Percentiles rank a stretch among this genome's conserved stretches.
Evolutionary conservation across 2,888 invertebrate genomes (phyloP).

Genomic region (Leucoma salicis): DNA sequence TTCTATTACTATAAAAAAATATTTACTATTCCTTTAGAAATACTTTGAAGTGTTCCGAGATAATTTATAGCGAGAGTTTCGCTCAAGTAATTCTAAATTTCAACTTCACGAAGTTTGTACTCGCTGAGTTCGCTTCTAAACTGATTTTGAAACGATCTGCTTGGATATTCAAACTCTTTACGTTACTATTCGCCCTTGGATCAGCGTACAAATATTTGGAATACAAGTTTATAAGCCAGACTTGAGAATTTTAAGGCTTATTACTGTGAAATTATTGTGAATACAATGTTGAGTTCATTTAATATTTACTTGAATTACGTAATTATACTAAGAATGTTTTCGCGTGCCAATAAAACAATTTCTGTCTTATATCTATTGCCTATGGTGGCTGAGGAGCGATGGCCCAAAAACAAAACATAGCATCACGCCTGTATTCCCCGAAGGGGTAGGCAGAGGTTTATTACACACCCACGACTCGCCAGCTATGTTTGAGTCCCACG

Average conservation of each 20-base stretch:
- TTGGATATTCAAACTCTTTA: constrained; percentile 32
- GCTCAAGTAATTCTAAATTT: constrained; percentile 59
- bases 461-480: no score
- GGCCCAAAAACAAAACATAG: no score
- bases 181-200: constrained; percentile 21
- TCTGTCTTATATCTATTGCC: no score
- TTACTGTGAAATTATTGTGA: not conserved
- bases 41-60: constrained; percentile 55
- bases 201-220: constrained; percentile 15
- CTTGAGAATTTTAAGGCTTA: not conserved
- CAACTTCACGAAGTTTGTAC: constrained; percentile 30
- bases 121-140: constrained; percentile 28
- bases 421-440: no score
- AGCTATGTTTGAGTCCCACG: no score
- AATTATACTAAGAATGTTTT: no score
- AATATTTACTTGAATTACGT: no score
- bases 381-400: no score
- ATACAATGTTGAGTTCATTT: not conserved
- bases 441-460: no score
- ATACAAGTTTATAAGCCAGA: constrained; percentile 17
- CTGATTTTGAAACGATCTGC: constrained; percentile 35
- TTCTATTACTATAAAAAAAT: constrained; percentile 39
- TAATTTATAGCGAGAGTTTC: constrained; percentile 63
- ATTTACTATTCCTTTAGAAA: constrained; percentile 70
- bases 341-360: no score